Conservation (phyloP, 92 coral and sea anemone species). For the Pocillopora meandrina region DNA sequence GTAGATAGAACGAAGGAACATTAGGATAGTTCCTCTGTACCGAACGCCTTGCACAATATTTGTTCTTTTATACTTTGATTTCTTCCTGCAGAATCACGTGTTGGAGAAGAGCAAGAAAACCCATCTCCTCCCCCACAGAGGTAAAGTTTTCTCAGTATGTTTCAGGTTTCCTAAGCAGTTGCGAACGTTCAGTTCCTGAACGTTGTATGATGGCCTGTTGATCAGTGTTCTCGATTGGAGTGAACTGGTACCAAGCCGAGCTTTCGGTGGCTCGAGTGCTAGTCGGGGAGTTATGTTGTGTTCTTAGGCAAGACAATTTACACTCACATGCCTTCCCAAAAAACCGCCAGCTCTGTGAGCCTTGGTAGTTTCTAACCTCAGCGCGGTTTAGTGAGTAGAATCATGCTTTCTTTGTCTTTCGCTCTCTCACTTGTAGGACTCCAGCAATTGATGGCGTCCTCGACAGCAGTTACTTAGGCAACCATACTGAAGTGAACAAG, state of each 20-base stretch:
- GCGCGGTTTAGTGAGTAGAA: neutral
- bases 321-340: too few relatives aligned
- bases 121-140: conserved; percentile 68
- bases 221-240: too few relatives aligned
- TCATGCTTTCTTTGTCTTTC: neutral
- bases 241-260: too few relatives aligned
- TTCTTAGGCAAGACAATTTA: too few relatives aligned
- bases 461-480: conserved; percentile 89
- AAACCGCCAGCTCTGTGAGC: too few relatives aligned
- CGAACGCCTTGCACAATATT: neutral
- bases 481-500: conserved; percentile 85
- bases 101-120: conserved; percentile 59
- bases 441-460: conserved; percentile 36
- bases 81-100: conserved; percentile 71
- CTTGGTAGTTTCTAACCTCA: too few relatives aligned
- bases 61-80: neutral
- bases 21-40: neutral
- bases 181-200: too few relatives aligned
- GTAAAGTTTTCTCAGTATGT: neutral
- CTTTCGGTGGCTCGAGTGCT: too few relatives aligned
- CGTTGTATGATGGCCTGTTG: too few relatives aligned
- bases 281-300: too few relatives aligned
- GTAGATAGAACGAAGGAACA: too few relatives aligned
- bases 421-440: neutral
- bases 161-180: neutral